Evolutionary conservation across 2,888 invertebrate genomes (phyloP), one percentile per base, ranked within the genome.

Genomic region (Diplolepis rosae): DNA sequence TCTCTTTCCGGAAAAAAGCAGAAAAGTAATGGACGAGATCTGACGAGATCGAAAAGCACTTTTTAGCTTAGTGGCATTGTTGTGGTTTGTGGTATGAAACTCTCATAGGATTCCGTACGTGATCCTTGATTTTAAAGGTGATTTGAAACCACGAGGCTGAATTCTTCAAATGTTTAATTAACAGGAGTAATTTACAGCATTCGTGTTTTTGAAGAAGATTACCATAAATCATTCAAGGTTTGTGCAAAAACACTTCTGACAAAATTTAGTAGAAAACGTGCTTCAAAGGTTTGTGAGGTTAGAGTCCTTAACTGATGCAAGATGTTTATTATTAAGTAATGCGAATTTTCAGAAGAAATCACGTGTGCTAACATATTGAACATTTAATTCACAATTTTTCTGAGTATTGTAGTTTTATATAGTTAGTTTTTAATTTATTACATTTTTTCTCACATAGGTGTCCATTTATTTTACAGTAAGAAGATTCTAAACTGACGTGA

Each of bases 171-270:
- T 24, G 24, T 11, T 11, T 15, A 27, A 27, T 61, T 35, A 7
- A 24, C 32, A 24, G n/a, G 7, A 22, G n/a, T 61, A 22, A 24
- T 18, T 39, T n/a, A 35, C 39, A 39, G 39, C n/a, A 13, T 42
- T 61, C 15, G 24, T 22, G 24, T 61, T n/a, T 39, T 15, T 35
- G n/a, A 61, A 61, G 24, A 35, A 61, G 39, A 39, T 11, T 9
- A 61, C 24, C n/a, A n/a, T 39, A n/a, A 35, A 39, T 61, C 27
- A 39, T 42, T 24, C 39, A 39, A 35, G 61, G 61, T 61, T 39
- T 42, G 61, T 24, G 39, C n/a, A 61, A 27, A 61, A 24, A 39
- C 13, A 27, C 24, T 39, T 35, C 18, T 35, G 0, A 9, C 24
- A 39, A 24, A 24, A 6, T n/a, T 61, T 13, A 48, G n/a, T 42